Conservation (phyloP, 2,888 invertebrate genomes). For the Hyposoter dolosus region DNA sequence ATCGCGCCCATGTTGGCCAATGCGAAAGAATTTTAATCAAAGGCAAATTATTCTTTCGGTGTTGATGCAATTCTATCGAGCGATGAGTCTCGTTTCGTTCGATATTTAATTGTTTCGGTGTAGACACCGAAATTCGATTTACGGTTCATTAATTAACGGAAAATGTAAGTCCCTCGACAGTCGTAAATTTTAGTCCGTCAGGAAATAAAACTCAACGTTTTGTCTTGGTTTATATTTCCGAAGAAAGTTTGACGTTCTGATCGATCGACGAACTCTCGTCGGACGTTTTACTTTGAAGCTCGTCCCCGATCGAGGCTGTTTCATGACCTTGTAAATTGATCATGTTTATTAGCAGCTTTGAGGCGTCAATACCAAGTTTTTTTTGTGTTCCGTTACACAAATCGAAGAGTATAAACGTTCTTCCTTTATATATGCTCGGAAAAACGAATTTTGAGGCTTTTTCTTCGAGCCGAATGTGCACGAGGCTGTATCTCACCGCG, state of each 20-base stretch:
- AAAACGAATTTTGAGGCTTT: conserved; percentile 40
- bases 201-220: not conserved
- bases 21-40: not conserved
- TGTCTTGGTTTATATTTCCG: not conserved
- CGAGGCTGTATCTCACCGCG: not conserved
- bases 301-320: not conserved
- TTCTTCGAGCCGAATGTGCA: conserved; percentile 8
- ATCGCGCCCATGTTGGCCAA: not conserved
- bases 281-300: not conserved
- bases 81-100: not conserved
- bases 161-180: not conserved
- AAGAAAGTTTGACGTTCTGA: not conserved
- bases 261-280: not conserved
- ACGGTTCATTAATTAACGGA: not conserved
- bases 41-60: not conserved
- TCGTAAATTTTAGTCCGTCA: not conserved
- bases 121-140: not conserved
- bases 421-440: not conserved
- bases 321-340: not conserved
- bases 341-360: conserved; percentile 17
- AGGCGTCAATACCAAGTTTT: not conserved
- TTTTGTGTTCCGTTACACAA: conserved; percentile 32
- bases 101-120: not conserved
- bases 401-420: conserved; percentile 10
- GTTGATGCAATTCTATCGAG: not conserved